These are phyloP conservation scores for Microctonus aethiopoides DNA, from an alignment of 2,888 invertebrate species.

Conservation along the genomic window DNA sequence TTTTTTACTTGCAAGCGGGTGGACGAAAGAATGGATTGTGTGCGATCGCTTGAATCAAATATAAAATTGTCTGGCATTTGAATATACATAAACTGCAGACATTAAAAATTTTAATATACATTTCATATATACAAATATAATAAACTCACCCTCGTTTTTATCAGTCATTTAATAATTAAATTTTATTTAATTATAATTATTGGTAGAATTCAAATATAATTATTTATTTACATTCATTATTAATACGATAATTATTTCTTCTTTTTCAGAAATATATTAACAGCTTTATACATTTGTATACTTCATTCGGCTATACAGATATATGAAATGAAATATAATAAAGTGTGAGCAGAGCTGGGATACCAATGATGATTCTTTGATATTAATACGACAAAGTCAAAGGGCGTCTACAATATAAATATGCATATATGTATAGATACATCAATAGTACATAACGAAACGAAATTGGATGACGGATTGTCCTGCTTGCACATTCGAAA, in stretches of 20 bases:
- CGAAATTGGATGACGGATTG: conserved; percentile 63
- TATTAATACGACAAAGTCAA: not conserved
- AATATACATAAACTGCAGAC: too few species aligned
- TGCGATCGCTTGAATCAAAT: not conserved
- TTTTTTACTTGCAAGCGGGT: conserved; percentile 38
- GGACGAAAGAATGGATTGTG: conserved; percentile 24
- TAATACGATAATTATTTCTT: not conserved
- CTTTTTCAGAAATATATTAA: not conserved
- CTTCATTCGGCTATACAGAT: too few species aligned
- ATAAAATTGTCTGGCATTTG: not conserved
- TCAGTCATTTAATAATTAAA: not conserved
- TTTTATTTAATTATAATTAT: not conserved
- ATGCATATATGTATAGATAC: not conserved
- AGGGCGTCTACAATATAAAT: not conserved
- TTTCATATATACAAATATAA: too few species aligned
- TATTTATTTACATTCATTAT: not conserved
- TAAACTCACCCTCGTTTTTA: too few species aligned
- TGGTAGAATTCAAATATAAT: not conserved
- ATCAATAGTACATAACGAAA: conserved; percentile 46
- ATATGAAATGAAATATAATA: too few species aligned
- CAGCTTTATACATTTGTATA: not conserved
- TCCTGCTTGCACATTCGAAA: conserved; percentile 49
- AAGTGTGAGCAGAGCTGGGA: too few species aligned
- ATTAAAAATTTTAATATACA: too few species aligned
- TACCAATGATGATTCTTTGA: not conserved